Evolutionary conservation across 2,888 invertebrate genomes (phyloP).

Genomic region (Lasioglossum pauxillum): DNA sequence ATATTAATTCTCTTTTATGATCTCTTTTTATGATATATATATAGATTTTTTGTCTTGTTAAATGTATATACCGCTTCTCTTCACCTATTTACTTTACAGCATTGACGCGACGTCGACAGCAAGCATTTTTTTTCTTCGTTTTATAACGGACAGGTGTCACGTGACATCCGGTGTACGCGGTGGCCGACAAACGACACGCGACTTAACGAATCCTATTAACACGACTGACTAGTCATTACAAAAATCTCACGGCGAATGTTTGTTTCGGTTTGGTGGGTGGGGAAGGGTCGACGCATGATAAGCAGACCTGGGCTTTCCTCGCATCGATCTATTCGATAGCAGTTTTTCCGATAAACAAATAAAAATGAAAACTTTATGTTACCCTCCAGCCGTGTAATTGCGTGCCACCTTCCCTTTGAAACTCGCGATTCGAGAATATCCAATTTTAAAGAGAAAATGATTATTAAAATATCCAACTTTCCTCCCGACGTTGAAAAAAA

Average conservation of each 20-base stretch:
- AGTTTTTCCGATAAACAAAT: neutral
- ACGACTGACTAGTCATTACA: constrained; percentile 67
- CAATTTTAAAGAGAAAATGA: neutral
- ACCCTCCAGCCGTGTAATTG: neutral
- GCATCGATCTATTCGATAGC: neutral
- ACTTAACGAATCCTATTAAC: constrained; percentile 39
- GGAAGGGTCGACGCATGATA: constrained; percentile 15
- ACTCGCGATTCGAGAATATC: neutral
- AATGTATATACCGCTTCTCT: constrained; percentile 46
- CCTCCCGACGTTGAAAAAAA: neutral
- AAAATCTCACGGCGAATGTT: constrained; percentile 61
- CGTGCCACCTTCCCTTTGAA: neutral
- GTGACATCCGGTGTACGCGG: constrained; percentile 21
- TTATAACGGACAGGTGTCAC: constrained; percentile 20
- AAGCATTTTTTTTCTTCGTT: neutral
- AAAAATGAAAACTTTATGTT: neutral
- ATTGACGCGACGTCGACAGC: constrained; percentile 35
- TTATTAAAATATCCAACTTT: neutral
- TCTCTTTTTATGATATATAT: constrained; percentile 48
- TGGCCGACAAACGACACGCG: constrained; percentile 16
- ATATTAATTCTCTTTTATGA: constrained; percentile 62
- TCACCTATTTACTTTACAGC: constrained; percentile 57
- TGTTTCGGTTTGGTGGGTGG: neutral
- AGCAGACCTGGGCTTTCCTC: constrained; percentile 4
- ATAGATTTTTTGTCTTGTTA: constrained; percentile 48